Percentiles rank a stretch among this genome's conserved stretches.
Conservation (phyloP, 1,140 invertebrate species). For the Fopius arisanus region DNA sequence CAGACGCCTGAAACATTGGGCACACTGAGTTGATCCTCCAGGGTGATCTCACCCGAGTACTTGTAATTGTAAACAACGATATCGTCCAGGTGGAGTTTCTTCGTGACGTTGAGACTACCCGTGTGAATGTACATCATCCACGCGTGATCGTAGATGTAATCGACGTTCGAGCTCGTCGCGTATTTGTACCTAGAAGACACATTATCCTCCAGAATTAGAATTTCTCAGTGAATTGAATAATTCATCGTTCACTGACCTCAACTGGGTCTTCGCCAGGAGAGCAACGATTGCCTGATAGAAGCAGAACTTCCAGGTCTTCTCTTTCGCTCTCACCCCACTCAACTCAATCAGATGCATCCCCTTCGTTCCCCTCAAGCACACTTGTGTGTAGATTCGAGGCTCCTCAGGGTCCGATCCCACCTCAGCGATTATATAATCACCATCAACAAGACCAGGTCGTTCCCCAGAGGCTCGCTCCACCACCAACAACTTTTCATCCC, state of each 20-base stretch:
- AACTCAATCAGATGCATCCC: slow-evolving; percentile 54
- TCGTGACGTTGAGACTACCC: slow-evolving; percentile 46
- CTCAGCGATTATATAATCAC: slow-evolving; percentile 47
- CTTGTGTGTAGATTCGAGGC: slow-evolving; percentile 39
- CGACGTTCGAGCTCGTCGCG: slow-evolving; percentile 50
- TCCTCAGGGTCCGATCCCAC: slow-evolving; percentile 32
- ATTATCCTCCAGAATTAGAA: background rate
- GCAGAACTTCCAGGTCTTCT: slow-evolving; percentile 57
- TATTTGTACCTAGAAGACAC: slow-evolving; percentile 49
- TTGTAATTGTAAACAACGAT: slow-evolving; percentile 57
- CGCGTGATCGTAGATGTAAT: slow-evolving; percentile 57
- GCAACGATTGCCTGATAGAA: slow-evolving; percentile 54
- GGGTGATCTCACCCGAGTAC: slow-evolving; percentile 49
- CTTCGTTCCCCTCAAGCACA: slow-evolving; percentile 46
- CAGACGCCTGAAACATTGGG: slow-evolving; percentile 1
- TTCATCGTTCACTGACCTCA: slow-evolving; percentile 42
- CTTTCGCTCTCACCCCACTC: slow-evolving; percentile 30
- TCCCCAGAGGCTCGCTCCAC: slow-evolving; percentile 46
- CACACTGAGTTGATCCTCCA: slow-evolving; percentile 43
- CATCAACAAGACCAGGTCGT: slow-evolving; percentile 47
- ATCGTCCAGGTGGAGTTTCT: slow-evolving; percentile 45
- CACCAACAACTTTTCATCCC: background rate
- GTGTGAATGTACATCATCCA: slow-evolving; percentile 53
- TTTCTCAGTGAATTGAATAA: background rate
- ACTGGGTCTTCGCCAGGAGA: slow-evolving; percentile 52